Percentiles rank a stretch among this genome's conserved stretches.
These are phyloP conservation scores for Idaea biselata DNA, from an alignment of 2,888 invertebrate species.

Conservation along the genomic window DNA sequence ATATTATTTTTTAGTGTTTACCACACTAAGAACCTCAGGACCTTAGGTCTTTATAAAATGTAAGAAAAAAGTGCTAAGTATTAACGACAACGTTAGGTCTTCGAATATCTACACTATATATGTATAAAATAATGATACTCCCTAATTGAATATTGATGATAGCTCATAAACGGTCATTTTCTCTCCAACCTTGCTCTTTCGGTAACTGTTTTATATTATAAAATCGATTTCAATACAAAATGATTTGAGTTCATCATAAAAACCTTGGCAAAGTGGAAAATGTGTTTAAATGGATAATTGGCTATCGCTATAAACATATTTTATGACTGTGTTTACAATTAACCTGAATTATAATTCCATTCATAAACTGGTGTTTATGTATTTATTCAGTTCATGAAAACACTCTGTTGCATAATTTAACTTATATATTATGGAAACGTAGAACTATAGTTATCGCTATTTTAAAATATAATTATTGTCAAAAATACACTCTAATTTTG, in stretches of 20 bases:
- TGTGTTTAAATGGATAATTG: background rate
- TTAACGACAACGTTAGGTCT: conserved; percentile 7
- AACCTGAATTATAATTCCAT: conserved; percentile 7
- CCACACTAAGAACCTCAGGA: too few relatives aligned
- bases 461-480: background rate
- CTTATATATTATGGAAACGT: background rate
- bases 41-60: too few relatives aligned
- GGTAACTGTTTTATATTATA: background rate
- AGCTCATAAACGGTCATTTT: conserved; percentile 18
- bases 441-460: background rate
- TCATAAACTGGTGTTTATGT: background rate
- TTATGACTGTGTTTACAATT: conserved; percentile 26
- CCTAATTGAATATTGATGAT: conserved; percentile 30
- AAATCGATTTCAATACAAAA: background rate
- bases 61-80: background rate
- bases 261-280: conserved; percentile 2
- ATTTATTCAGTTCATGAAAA: background rate
- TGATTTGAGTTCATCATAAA: conserved; percentile 11
- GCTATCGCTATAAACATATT: conserved; percentile 3
- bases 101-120: background rate
- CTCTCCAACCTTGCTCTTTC: conserved; percentile 1
- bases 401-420: background rate
- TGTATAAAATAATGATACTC: conserved; percentile 16
- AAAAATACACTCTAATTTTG: background rate
- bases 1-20: too few relatives aligned